A percentile compares a stretch with the other conserved stretches of the same genome.
Conservation (phyloP, 2,888 invertebrate genomes). For the Pandemis corylana region DNA sequence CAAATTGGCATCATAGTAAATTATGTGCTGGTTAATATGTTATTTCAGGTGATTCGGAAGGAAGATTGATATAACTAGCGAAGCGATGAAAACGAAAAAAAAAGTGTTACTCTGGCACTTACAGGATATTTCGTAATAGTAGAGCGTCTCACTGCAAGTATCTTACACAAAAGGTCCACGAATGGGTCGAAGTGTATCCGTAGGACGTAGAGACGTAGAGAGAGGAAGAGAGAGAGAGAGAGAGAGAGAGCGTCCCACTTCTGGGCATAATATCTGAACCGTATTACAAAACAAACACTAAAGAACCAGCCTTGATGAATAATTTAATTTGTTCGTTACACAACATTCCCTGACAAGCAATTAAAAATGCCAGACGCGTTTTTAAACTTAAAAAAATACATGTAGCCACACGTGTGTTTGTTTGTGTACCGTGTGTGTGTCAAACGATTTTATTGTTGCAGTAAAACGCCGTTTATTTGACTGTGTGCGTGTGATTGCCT, state of each 20-base stretch:
- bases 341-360: not conserved
- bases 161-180: no score
- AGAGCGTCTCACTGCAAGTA: no score
- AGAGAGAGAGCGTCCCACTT: no score
- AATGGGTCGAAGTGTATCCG: no score
- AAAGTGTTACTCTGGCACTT: no score
- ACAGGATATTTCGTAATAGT: no score
- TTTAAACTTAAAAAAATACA: conserved; percentile 3
- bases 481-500: conserved; percentile 1
- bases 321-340: not conserved
- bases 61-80: not conserved
- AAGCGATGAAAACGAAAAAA: no score
- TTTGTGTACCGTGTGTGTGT: conserved; percentile 18
- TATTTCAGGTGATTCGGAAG: not conserved
- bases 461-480: conserved; percentile 17
- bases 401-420: conserved; percentile 21
- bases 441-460: conserved; percentile 20
- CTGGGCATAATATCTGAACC: no score
- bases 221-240: no score
- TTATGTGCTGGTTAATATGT: not conserved
- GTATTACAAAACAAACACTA: not conserved
- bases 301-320: no score
- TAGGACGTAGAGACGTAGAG: no score
- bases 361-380: conserved; percentile 7
- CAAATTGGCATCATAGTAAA: conserved; percentile 18